A percentile compares a stretch with the other conserved stretches of the same genome.
These are phyloP conservation scores for Tyrannus savana DNA, from an alignment of 2,113 vertebrate genomes.

Conservation along the genomic window DNA sequence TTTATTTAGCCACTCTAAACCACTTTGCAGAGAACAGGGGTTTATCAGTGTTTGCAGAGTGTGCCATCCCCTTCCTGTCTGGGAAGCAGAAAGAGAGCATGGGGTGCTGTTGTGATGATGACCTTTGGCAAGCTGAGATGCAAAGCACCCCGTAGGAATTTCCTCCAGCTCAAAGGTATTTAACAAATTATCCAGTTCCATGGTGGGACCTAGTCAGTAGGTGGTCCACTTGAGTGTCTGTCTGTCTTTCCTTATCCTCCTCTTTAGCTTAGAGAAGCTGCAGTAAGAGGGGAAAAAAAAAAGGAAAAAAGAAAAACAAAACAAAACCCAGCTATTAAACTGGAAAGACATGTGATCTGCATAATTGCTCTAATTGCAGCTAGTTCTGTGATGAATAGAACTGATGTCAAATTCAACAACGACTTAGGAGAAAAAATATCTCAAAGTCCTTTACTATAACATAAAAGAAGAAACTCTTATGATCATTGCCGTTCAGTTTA, in stretches of 20 bases:
- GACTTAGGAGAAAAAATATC: slow-evolving; percentile 73
- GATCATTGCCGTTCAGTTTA: slow-evolving; percentile 71
- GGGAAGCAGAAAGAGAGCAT: slow-evolving; percentile 4
- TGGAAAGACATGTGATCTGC: slow-evolving; percentile 84
- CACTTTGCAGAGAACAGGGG: background rate
- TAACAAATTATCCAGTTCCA: slow-evolving; percentile 31
- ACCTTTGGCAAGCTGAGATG: slow-evolving; percentile 55
- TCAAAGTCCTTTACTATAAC: slow-evolving; percentile 71
- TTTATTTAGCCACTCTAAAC: background rate
- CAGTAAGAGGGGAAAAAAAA: background rate
- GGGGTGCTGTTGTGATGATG: slow-evolving; percentile 22
- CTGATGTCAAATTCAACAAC: slow-evolving; percentile 80
- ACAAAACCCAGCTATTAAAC: slow-evolving; percentile 66
- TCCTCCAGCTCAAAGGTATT: slow-evolving; percentile 26
- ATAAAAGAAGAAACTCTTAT: slow-evolving; percentile 75
- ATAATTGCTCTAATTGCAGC: slow-evolving; percentile 88
- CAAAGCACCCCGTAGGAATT: slow-evolving; percentile 29
- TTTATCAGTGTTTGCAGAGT: background rate
- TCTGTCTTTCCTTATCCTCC: slow-evolving; percentile 20
- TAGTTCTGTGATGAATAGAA: slow-evolving; percentile 81
- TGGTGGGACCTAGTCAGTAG: slow-evolving; percentile 34
- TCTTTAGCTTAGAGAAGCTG: background rate
- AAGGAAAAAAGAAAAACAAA: background rate
- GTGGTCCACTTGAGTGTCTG: slow-evolving; percentile 30
- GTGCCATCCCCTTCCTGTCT: slow-evolving; percentile 14